Evolutionary conservation across 2,113 vertebrate species (phyloP), one percentile per base, ranked within the genome.

Genomic region (Salminus brasiliensis): DNA sequence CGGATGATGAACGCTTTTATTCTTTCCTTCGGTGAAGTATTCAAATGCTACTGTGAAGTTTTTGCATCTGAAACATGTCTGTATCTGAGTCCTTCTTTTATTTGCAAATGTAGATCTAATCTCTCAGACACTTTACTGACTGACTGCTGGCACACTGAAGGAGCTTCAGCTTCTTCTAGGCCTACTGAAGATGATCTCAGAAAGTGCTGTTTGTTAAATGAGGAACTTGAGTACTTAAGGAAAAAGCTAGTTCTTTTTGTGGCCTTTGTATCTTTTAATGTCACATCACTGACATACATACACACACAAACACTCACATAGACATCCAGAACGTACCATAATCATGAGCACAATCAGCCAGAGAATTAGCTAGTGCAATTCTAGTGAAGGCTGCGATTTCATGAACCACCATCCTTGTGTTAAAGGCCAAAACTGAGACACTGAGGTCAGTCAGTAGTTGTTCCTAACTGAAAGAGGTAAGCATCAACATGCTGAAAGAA

Each of bases 241-340:
- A 63, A 21, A 32, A 63, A 63, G 15, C 60, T 30, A 34, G 21
- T 68, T 2, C n/a, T 29, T 78, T 68, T 43, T 72, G 27, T 32
- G 65, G 25, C 5, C 7, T 41, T 29, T 18, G 30, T 12, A 41
- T 71, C 49, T 41, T 13, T 65, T 91, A 75, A 53, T 76, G 65
- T 65, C 43, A 71, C 34, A n/a, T 3, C 60, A 21, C 9, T 34
- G 15, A n/a, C 52, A 74, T 34, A 27, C 12, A 21, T 49, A 36
- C 10, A 1, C 53, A 71, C 47, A 11, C 57, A 76, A 21, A 39
- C 69, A 10, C 55, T 16, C 21, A 72, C 53, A 32, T 27, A 15
- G 43, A 55, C 34, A 65, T n/a, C 27, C 9, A 21, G 11, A 78
- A 29, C 11, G 25, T 4, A 60, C 13, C n/a, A 13, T 78, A n/a